These are phyloP conservation scores for Sebastes matsubarae DNA, from an alignment of 2,797 vertebrate species.

Conservation along the genomic window DNA sequence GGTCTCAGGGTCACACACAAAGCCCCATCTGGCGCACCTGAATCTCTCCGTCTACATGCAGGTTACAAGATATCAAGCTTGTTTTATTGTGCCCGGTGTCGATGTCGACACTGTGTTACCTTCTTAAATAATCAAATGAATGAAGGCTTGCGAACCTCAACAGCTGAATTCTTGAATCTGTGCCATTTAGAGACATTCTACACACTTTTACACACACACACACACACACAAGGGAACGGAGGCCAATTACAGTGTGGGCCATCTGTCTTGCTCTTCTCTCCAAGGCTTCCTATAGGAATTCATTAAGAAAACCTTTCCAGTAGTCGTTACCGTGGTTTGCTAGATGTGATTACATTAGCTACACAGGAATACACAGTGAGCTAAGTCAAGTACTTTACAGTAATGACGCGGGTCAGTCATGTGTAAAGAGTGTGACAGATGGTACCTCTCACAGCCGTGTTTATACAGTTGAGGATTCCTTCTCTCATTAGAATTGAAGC, in stretches of 20 bases:
- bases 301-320: conserved; percentile 45
- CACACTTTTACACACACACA: background rate
- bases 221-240: background rate
- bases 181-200: background rate
- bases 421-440: conserved; percentile 61
- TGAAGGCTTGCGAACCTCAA: background rate
- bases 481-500: conserved; percentile 30
- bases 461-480: conserved; percentile 33
- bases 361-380: conserved; percentile 20
- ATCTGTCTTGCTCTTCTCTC: conserved; percentile 55
- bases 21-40: background rate
- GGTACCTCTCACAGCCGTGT: conserved; percentile 28
- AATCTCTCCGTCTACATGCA: background rate
- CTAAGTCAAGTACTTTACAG: conserved; percentile 30
- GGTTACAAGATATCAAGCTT: background rate
- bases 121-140: conserved; percentile 15
- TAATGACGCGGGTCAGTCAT: conserved; percentile 42
- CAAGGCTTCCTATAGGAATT: conserved; percentile 56
- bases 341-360: conserved; percentile 36
- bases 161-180: conserved; percentile 8
- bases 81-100: background rate
- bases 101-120: background rate
- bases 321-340: conserved; percentile 15
- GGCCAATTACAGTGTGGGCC: conserved; percentile 56
- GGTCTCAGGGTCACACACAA: background rate